Evolutionary conservation across 1,140 invertebrate genomes (phyloP).

Genomic region (Eumeta japonica): DNA sequence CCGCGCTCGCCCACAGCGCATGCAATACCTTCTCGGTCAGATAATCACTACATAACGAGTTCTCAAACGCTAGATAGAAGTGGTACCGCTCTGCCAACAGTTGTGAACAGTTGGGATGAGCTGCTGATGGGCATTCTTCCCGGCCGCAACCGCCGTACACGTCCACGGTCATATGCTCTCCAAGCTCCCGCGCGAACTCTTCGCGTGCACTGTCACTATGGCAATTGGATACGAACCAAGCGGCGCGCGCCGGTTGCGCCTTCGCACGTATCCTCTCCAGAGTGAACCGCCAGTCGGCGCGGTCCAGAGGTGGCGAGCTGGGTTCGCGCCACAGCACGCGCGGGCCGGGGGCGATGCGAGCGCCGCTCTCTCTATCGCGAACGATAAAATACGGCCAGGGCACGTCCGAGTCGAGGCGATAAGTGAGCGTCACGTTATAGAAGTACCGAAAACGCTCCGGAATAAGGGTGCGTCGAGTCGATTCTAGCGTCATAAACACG

Average conservation of each 20-base stretch:
- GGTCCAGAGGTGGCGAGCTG: too few relatives aligned
- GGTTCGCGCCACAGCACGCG: too few relatives aligned
- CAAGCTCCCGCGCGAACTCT: conserved; percentile 54
- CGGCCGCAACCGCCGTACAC: conserved; percentile 65
- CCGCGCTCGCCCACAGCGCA: conserved; percentile 31
- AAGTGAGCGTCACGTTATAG: conserved; percentile 63
- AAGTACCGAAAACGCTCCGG: conserved; percentile 21
- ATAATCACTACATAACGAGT: conserved; percentile 59
- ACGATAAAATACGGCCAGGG: conserved; percentile 61
- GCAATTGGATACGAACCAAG: conserved; percentile 67
- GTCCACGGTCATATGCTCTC: conserved; percentile 62
- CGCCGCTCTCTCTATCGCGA: conserved; percentile 15
- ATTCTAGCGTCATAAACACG: conserved; percentile 13
- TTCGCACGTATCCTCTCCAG: too few relatives aligned
- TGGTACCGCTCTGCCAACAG: too few relatives aligned
- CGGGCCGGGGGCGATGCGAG: not conserved
- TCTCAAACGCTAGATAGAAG: conserved; percentile 64
- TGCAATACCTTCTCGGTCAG: conserved; percentile 62
- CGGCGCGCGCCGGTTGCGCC: too few relatives aligned
- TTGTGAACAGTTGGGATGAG: too few relatives aligned
- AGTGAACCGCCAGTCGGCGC: too few relatives aligned
- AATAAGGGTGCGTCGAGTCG: conserved; percentile 27
- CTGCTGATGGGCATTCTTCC: conserved; percentile 30
- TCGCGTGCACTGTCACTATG: conserved; percentile 55
- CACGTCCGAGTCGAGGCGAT: conserved; percentile 65